Percentiles rank a stretch among this genome's conserved stretches.
Evolutionary conservation across 2,113 vertebrate species (phyloP).

Genomic region (Empidonax traillii): DNA sequence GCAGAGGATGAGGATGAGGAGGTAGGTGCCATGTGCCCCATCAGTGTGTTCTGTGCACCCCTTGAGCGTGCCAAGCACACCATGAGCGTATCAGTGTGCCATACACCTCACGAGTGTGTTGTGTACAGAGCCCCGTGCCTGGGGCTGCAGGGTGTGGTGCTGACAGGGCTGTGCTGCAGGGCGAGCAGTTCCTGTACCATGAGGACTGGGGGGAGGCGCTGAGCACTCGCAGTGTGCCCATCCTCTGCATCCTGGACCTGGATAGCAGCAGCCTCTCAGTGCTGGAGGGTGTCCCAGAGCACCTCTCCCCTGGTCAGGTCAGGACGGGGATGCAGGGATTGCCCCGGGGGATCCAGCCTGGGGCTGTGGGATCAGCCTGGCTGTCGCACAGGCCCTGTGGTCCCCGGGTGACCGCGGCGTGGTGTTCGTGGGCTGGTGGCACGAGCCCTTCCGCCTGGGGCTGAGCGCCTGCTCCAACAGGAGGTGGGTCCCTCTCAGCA

Average conservation of each 20-base stretch:
- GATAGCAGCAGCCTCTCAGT: constrained; percentile 85
- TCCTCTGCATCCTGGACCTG: constrained; percentile 88
- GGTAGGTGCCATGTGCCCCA: neutral
- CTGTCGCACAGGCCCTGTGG: constrained; percentile 88
- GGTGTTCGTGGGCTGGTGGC: constrained; percentile 93
- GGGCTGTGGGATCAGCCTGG: neutral
- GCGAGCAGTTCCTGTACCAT: constrained; percentile 83
- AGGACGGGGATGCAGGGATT: neutral
- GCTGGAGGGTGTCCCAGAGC: constrained; percentile 85
- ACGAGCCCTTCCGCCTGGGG: constrained; percentile 89
- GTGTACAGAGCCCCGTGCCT: neutral
- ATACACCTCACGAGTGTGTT: accelerated
- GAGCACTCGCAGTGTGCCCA: constrained; percentile 79
- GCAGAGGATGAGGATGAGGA: neutral
- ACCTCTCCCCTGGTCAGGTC: constrained; percentile 93
- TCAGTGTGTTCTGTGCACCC: neutral
- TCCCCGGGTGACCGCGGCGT: constrained; percentile 85
- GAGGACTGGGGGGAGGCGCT: constrained; percentile 93
- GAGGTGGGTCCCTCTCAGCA: constrained; percentile 72
- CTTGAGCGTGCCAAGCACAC: accelerated
- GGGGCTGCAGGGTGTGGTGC: accelerated
- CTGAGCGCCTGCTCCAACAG: constrained; percentile 87
- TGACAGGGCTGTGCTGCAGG: constrained; percentile 63
- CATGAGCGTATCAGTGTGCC: neutral
- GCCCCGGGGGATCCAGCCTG: accelerated